Evolutionary conservation across 2,797 vertebrate species (phyloP), one percentile per base, ranked within the genome.

Genomic region (Sarcoramphus papa): DNA sequence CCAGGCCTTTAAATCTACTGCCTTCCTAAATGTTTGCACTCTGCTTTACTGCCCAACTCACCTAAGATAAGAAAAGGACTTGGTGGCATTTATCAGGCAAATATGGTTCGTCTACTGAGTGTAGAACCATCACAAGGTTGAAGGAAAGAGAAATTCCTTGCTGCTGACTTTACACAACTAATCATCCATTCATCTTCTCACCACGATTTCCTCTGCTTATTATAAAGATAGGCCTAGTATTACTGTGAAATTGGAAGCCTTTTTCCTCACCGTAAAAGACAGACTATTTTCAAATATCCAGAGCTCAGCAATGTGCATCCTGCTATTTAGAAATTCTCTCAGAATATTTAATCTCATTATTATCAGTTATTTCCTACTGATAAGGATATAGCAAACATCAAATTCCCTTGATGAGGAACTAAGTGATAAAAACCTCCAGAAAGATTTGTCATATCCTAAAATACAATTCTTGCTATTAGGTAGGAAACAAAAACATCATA

Each of bases 301-400:
- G 43, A 79, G 59, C 65, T 87, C 91, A 83, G 73, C 78, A 93
- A 84, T 20, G 43, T 87, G 81, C 85, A 90, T 65, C 51, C 40
- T 50, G 65, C 78, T 81, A 75, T 86, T 93, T 81, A 70, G 88
- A 95, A 93, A 83, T 94, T 85, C 18, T 88, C 77, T 93, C 70
- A 70, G n/a, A 90, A 77, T 80, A 81, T 81, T 96, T 96, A 30
- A 94, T 76, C 63, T 92, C 67, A 75, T 89, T 92, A 70, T 82
- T 91, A 94, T 91, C 41, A 68, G 79, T 60, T 94, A 88, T 74
- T 93, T 94, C 89, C 69, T 85, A 73, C 67, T 59, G 68, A 76
- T 87, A 95, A 97, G 74, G 76, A 68, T 48, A 92, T 7, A 87
- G 92, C 85, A 85, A 96, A 95, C 43, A 87, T 57, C 70, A 90